Evolutionary conservation across 2,113 vertebrate genomes (phyloP), one percentile per base, ranked within the genome.

Genomic region (Istiophorus platypterus): DNA sequence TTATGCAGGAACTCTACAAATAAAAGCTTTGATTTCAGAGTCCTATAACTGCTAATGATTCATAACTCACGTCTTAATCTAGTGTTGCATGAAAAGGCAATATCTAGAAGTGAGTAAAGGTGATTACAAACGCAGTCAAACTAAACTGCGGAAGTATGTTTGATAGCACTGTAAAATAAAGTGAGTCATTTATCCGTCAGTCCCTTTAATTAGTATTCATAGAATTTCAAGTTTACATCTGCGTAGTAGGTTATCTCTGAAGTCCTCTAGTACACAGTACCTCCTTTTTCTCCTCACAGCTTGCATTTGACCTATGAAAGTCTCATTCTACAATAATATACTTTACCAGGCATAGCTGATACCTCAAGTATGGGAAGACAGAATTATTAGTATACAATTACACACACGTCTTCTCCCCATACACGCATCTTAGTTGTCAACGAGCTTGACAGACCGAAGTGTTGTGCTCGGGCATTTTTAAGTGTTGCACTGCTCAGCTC

Each of bases 251-350:
- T 69, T 66, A 66, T 75, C 27, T 71, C 24, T 56, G 13, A 47
- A 61, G 7, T 58, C 49, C 70, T 37, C 49, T 56, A n/a, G n/a
- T n/a, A 54, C 29, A 34, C 52, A 13, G 26, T 31, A 20, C 22
- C 54, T 49, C 7, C 68, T n/a, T n/a, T 66, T 66, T 65, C n/a
- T 56, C 34, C 18, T n/a, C 15, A 59, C 37, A 61, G 84, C 64
- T 39, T 61, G n/a, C 45, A 66, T 61, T 42, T 74, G 20, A 52
- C 52, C 26, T 8, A 2, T 24, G 24, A 41, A 15, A 42, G 58
- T 37, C 31, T 42, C 54, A 41, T 41, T 71, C 15, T 7, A 22
- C 34, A 24, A 47, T 26, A 47, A 42, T 52, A 47, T 45, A 17
- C 29, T 20, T 63, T 7, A 39, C 14, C 17, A 39, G 15, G 34